Conservation (phyloP, 2,113 vertebrate species). For the Cinclus cinclus region DNA sequence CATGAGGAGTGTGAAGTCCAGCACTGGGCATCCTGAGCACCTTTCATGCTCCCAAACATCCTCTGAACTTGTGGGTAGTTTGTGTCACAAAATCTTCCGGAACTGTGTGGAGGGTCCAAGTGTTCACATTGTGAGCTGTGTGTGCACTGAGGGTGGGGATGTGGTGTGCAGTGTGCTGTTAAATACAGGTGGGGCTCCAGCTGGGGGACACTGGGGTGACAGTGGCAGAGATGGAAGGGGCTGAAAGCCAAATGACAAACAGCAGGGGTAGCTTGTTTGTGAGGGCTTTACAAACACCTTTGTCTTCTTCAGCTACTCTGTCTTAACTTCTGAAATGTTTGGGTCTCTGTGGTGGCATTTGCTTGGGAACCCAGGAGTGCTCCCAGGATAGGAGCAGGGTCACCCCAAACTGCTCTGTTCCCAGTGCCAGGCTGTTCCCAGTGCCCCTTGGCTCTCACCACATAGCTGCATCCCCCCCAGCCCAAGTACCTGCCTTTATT, state of each 20-base stretch:
- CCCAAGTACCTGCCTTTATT: not conserved
- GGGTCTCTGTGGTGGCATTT: not conserved
- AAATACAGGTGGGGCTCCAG: not conserved
- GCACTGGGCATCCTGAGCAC: not conserved
- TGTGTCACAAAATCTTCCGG: not conserved
- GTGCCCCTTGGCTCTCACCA: not conserved
- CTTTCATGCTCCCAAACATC: not conserved
- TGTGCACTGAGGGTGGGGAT: rapidly evolving
- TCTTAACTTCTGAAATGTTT: not conserved
- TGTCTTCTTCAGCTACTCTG: not conserved
- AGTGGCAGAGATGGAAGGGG: not conserved
- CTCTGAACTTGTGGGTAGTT: not conserved
- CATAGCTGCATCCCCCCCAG: not conserved
- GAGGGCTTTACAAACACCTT: not conserved
- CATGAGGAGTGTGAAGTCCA: not conserved
- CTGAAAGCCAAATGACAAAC: not conserved
- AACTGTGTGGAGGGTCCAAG: rapidly evolving
- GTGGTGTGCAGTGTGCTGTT: not conserved
- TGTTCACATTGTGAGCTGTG: rapidly evolving
- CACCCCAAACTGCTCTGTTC: not conserved
- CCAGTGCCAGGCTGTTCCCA: not conserved
- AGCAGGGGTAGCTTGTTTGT: no score
- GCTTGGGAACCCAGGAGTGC: not conserved
- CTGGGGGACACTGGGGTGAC: not conserved
- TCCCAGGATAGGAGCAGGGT: not conserved